Percentiles rank a stretch among this genome's conserved stretches.
Conservation (phyloP, 2,797 vertebrate genomes). For the Tapera naevia region DNA sequence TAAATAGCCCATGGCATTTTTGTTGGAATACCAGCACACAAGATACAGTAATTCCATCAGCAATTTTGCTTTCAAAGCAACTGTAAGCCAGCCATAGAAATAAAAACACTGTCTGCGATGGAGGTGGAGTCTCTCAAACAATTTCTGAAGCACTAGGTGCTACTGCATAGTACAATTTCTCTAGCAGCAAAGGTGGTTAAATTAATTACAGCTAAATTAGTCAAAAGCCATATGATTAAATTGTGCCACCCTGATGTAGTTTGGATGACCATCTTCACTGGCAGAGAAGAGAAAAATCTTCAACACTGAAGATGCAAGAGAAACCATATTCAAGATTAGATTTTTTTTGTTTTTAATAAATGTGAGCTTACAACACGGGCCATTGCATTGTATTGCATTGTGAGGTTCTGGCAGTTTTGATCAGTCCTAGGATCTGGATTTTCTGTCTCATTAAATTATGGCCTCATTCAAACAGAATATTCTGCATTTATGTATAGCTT, state of each 20-base stretch:
- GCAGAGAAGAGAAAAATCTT: background rate
- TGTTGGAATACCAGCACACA: background rate
- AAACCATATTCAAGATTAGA: background rate
- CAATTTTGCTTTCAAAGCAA: background rate
- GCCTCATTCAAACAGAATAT: background rate
- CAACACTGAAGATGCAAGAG: background rate
- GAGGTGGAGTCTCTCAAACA: background rate
- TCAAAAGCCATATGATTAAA: background rate
- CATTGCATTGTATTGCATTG: background rate
- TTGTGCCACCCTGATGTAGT: background rate
- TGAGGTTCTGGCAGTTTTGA: background rate
- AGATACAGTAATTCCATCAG: background rate
- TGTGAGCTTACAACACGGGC: background rate
- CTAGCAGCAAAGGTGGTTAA: background rate
- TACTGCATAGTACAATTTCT: background rate
- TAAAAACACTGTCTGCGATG: background rate
- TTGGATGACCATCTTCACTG: background rate
- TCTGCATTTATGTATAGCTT: background rate
- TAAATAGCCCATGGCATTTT: accelerated
- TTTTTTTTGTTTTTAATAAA: background rate
- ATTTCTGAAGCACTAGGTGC: background rate
- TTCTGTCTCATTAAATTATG: background rate
- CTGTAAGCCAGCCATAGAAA: background rate
- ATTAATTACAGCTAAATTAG: background rate
- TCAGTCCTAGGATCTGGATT: background rate